Evolutionary conservation across 1,140 invertebrate genomes (phyloP), one percentile per base, ranked within the genome.

Genomic region (Andricus grossulariae): DNA sequence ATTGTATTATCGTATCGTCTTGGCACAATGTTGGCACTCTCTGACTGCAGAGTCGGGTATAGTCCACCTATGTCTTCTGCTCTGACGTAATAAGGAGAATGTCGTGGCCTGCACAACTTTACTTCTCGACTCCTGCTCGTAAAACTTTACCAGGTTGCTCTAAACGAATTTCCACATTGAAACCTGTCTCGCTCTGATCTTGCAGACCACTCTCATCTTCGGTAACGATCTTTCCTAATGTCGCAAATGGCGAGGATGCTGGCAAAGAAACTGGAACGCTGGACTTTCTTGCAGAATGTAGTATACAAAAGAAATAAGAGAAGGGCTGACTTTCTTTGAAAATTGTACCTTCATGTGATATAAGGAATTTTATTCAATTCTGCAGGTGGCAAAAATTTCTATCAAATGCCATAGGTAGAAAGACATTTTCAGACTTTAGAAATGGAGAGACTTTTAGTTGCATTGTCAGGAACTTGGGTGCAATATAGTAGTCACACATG

Each of bases 21-120:
- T 66, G 60, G 60, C 60, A 66, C 11, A 66, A 39, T 66, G 60
- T 66, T 66, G 60, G 25, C 60, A 39, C 60, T 66, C 60, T 45
- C 12, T 66, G 39, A 11, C 39, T 45, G 8, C 39, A 11, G 39
- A 19, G 52, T 19, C 18, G 51, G 18, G 6, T 54, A 54, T 54
- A 54, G 51, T 54, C 52, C 57, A 66, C 57, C 57, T 66, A 66
- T 66, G 60, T 66, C 32, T 39, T 66, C n/a, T 25, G 13, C 60
- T 25, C 60, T 66, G 60, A 66, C 60, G 60, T 66, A 66, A 66
- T 66, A 66, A 66, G 60, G 60, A 66, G 60, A 66, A 66, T 66
- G 60, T 66, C 60, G 60, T 66, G 60, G 60, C 60, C 60, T 66
- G 60, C 32, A 66, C 60, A 66, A 66, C 60, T 66, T 66, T 66